Evolutionary conservation across 2,797 vertebrate species (phyloP).

Genomic region (Tenualosa thibaudeaui): DNA sequence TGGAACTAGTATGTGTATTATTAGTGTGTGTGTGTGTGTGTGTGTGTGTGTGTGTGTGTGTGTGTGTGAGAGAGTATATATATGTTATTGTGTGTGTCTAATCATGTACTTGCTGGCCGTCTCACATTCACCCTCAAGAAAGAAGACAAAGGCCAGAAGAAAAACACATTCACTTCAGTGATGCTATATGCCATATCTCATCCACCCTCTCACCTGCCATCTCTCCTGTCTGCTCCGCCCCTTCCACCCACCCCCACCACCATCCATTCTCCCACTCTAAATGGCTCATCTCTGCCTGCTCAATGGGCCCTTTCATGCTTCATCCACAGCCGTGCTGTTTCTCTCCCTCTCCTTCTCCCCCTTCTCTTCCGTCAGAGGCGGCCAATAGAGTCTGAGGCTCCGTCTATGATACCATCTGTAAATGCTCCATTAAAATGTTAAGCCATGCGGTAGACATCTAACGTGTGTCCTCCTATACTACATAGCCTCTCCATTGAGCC

Average conservation of each 20-base stretch:
- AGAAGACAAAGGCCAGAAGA: background rate
- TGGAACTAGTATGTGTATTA: no score
- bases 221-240: background rate
- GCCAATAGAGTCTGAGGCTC: background rate
- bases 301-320: background rate
- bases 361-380: background rate
- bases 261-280: background rate
- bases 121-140: background rate
- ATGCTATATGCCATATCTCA: background rate
- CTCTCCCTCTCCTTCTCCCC: no score
- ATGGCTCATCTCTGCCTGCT: background rate
- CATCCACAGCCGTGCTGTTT: no score
- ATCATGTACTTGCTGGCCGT: background rate
- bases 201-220: background rate
- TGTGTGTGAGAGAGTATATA: background rate
- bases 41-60: conserved; percentile 17
- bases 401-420: background rate
- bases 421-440: background rate
- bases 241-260: background rate
- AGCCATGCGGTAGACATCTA: background rate
- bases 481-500: background rate
- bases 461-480: background rate
- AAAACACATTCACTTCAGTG: background rate
- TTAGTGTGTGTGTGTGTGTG: background rate
- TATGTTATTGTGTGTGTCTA: background rate